These are phyloP conservation scores for Triplophysa siluroides DNA, from an alignment of 2,113 vertebrate species.

Conservation along the genomic window DNA sequence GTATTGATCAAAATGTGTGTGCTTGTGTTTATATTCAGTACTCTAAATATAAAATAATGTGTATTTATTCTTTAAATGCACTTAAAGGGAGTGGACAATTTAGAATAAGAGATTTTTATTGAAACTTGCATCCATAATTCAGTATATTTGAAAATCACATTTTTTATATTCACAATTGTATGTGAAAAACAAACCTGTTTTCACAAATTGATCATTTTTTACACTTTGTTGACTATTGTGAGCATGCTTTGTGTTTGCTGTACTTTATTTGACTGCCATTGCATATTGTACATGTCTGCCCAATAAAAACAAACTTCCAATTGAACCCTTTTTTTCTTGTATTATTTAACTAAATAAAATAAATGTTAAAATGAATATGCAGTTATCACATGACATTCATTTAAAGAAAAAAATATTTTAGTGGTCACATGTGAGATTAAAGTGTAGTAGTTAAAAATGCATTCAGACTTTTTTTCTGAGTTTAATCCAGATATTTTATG, in stretches of 20 bases:
- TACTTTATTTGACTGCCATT: background rate
- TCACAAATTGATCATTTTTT: background rate
- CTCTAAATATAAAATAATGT: conserved; percentile 4
- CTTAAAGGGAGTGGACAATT: conserved; percentile 4
- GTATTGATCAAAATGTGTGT: background rate
- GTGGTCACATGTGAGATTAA: background rate
- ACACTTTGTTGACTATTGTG: background rate
- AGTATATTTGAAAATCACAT: too few species aligned
- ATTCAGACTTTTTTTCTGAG: background rate
- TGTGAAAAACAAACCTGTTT: background rate
- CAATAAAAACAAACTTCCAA: conserved; percentile 18
- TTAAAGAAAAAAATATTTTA: background rate
- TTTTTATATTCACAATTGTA: too few species aligned
- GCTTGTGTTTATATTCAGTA: background rate
- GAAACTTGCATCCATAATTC: background rate
- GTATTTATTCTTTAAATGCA: conserved; percentile 22
- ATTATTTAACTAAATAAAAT: background rate
- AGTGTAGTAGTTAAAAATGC: background rate
- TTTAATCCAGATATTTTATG: too few species aligned
- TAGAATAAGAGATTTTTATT: background rate
- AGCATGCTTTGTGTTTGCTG: background rate
- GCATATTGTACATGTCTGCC: background rate
- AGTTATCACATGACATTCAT: background rate
- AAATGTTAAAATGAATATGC: background rate
- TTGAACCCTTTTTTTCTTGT: background rate